Conservation (phyloP, 2,888 invertebrate species). For the Leucoma salicis region DNA sequence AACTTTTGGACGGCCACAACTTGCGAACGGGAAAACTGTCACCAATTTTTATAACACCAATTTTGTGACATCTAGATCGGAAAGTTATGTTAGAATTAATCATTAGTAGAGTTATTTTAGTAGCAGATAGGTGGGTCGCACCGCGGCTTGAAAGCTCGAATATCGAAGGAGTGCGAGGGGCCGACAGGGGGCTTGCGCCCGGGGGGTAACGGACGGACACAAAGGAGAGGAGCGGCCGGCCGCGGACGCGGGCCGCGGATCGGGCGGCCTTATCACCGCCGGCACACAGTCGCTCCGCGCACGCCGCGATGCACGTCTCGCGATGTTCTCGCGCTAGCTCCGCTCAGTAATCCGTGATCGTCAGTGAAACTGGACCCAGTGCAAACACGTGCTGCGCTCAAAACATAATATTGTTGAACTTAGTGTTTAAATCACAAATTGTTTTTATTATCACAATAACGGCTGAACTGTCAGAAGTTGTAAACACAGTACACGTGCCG, state of each 20-base stretch:
- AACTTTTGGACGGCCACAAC: constrained; percentile 29
- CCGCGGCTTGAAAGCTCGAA: constrained; percentile 43
- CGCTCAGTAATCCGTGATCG: constrained; percentile 48
- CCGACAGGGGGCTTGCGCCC: constrained; percentile 34
- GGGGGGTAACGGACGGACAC: constrained; percentile 73
- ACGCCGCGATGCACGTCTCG: constrained; percentile 68
- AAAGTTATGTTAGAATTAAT: constrained; percentile 51
- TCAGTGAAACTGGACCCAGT: constrained; percentile 47
- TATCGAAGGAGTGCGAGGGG: constrained; percentile 49
- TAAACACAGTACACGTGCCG: constrained; percentile 75
- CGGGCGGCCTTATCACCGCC: constrained; percentile 72
- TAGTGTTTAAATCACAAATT: constrained; percentile 45
- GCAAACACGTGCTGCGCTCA: constrained; percentile 61
- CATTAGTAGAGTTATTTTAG: constrained; percentile 70
- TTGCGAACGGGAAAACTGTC: constrained; percentile 35
- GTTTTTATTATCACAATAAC: constrained; percentile 49
- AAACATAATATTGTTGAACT: constrained; percentile 46
- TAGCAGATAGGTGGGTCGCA: constrained; percentile 64
- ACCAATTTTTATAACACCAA: too few species aligned
- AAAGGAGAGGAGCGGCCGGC: constrained; percentile 78
- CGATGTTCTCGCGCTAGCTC: constrained; percentile 26
- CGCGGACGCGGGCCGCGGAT: constrained; percentile 66
- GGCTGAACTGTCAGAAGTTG: constrained; percentile 66
- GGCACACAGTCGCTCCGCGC: constrained; percentile 67
- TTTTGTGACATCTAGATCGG: constrained; percentile 34